A percentile compares a stretch with the other conserved stretches of the same genome.
phyloP scores from a whole-genome alignment of 2,797 vertebrate species.

The Heliangelus exortis region DNA sequence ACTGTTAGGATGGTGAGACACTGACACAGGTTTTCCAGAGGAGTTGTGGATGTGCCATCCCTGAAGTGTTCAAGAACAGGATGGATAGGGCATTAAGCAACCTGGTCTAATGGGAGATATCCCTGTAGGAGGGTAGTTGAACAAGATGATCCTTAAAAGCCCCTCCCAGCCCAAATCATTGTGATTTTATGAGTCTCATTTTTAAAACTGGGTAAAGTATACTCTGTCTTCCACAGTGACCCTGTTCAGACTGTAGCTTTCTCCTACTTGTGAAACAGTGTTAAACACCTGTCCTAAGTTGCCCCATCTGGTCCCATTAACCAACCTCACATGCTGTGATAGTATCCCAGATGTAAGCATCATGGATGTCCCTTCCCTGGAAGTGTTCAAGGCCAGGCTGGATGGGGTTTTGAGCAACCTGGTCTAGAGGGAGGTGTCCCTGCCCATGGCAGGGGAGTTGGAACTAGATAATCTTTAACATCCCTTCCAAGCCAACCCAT shows the following conservation, averaged over 20 bases:
- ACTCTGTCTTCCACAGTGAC: background rate
- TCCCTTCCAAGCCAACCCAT: too few species aligned
- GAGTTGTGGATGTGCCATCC: background rate
- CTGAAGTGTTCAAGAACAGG: background rate
- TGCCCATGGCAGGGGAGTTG: too few species aligned
- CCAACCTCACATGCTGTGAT: background rate
- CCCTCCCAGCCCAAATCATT: too few species aligned
- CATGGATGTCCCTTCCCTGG: too few species aligned
- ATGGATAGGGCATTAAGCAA: fast-evolving
- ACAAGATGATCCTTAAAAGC: too few species aligned
- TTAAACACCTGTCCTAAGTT: background rate
- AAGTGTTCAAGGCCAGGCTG: too few species aligned
- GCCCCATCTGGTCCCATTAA: background rate
- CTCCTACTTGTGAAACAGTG: background rate
- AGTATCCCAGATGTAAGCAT: background rate
- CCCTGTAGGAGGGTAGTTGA: background rate
- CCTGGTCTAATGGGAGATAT: background rate
- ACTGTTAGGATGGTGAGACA: background rate
- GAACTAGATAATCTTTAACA: too few species aligned
- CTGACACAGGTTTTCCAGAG: too few species aligned
- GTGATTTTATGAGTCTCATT: background rate
- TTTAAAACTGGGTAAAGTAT: background rate
- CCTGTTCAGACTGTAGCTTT: background rate
- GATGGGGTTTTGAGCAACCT: too few species aligned
- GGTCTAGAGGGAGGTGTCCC: too few species aligned